Evolutionary conservation across 2,113 vertebrate genomes (phyloP).

Genomic region (Gopherus evgoodei): DNA sequence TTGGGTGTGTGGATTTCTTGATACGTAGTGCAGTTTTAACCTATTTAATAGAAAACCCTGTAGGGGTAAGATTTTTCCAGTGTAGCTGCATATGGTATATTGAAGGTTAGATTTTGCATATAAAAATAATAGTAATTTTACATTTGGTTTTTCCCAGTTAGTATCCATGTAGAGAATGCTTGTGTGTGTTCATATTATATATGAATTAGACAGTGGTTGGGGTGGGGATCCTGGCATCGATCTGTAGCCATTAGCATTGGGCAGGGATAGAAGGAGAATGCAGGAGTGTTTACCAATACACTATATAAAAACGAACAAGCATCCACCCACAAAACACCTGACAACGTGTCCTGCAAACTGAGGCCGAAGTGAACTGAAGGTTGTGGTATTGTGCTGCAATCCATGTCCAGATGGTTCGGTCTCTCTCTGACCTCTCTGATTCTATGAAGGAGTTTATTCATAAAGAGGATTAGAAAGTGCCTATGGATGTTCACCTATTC

Average conservation of each 20-base stretch:
- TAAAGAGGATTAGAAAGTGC: neutral
- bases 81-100: neutral
- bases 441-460: neutral
- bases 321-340: neutral
- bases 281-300: neutral
- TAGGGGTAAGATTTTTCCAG: neutral
- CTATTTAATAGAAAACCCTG: neutral
- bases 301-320: neutral
- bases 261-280: neutral
- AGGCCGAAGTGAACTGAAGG: neutral
- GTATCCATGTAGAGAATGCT: neutral
- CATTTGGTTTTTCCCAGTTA: neutral
- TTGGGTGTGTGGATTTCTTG: conserved; percentile 9
- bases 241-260: neutral
- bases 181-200: neutral
- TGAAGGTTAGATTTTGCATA: neutral
- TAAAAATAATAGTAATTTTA: neutral
- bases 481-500: neutral
- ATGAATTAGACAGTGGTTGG: neutral
- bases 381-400: neutral
- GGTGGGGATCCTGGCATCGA: neutral
- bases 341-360: neutral
- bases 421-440: neutral
- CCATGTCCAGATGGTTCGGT: neutral
- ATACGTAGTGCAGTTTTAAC: neutral